Conservation (phyloP, 2,888 invertebrate species). For the Mylabris sibirica region DNA sequence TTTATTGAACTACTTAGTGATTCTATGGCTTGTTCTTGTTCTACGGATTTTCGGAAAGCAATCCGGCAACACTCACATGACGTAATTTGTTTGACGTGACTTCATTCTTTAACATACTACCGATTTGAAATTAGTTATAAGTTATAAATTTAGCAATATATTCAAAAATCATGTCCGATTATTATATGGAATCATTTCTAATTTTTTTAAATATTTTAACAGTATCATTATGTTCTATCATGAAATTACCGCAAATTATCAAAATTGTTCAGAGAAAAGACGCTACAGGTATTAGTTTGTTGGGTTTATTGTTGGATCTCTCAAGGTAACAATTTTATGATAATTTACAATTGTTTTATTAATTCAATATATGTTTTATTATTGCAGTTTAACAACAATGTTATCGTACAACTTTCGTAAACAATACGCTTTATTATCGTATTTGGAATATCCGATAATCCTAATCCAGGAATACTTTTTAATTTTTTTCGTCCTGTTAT, state of each 20-base stretch:
- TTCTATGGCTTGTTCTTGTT: too few relatives aligned
- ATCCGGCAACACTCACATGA: background rate
- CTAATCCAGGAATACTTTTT: conserved; percentile 77
- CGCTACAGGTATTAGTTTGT: conserved; percentile 73
- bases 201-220: conserved; percentile 76
- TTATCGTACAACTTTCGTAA: conserved; percentile 81
- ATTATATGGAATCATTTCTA: conserved; percentile 51
- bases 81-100: background rate
- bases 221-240: conserved; percentile 76
- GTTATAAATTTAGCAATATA: background rate
- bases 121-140: background rate
- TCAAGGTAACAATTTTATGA: conserved; percentile 65
- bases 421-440: conserved; percentile 76
- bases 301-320: conserved; percentile 73
- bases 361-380: background rate
- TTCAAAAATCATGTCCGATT: background rate
- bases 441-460: conserved; percentile 85
- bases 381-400: conserved; percentile 80
- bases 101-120: too few relatives aligned
- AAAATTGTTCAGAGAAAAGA: conserved; percentile 71
- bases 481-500: conserved; percentile 75
- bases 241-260: conserved; percentile 85
- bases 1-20: too few relatives aligned
- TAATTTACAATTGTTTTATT: conserved; percentile 36
- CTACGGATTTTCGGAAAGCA: background rate